Evolutionary conservation across 2,113 vertebrate genomes (phyloP).

Genomic region (Chitala chitala): DNA sequence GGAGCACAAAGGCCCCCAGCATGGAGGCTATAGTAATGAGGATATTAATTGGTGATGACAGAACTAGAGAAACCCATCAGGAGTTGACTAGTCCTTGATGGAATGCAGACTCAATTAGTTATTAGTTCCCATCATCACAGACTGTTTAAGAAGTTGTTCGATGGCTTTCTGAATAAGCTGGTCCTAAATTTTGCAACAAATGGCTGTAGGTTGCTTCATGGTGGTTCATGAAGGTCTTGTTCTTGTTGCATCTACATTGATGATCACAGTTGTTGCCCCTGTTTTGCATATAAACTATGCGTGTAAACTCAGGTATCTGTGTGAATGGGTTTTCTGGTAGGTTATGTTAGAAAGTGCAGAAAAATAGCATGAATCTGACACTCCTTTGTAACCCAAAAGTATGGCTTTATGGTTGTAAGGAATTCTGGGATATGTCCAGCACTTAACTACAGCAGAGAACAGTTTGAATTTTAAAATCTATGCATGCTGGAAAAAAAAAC

Average conservation of each 20-base stretch:
- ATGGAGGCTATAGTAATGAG: conserved; percentile 59
- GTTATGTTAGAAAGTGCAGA: conserved; percentile 34
- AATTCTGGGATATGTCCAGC: conserved; percentile 20
- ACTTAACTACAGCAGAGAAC: conserved; percentile 22
- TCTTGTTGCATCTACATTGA: conserved; percentile 19
- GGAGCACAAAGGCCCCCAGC: conserved; percentile 43
- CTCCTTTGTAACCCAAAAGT: conserved; percentile 33
- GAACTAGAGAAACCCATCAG: conserved; percentile 50
- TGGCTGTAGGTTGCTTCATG: conserved; percentile 24
- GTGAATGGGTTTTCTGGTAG: conserved; percentile 47
- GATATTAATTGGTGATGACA: conserved; percentile 66
- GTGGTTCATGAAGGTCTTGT: too few species aligned
- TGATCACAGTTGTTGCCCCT: background rate
- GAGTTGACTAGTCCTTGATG: conserved; percentile 38
- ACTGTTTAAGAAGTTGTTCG: conserved; percentile 28
- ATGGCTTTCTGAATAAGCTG: background rate
- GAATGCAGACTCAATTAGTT: conserved; percentile 44
- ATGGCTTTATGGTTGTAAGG: conserved; percentile 30
- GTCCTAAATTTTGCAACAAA: too few species aligned
- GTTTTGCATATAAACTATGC: conserved; percentile 26
- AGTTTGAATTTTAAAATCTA: conserved; percentile 14
- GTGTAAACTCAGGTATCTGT: conserved; percentile 45
- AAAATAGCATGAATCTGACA: conserved; percentile 43
- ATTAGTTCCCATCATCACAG: conserved; percentile 49
- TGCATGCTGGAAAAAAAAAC: conserved; percentile 20